Evolutionary conservation across 2,113 vertebrate species (phyloP), one percentile per base, ranked within the genome.

Genomic region (Leucopsar rothschildi): DNA sequence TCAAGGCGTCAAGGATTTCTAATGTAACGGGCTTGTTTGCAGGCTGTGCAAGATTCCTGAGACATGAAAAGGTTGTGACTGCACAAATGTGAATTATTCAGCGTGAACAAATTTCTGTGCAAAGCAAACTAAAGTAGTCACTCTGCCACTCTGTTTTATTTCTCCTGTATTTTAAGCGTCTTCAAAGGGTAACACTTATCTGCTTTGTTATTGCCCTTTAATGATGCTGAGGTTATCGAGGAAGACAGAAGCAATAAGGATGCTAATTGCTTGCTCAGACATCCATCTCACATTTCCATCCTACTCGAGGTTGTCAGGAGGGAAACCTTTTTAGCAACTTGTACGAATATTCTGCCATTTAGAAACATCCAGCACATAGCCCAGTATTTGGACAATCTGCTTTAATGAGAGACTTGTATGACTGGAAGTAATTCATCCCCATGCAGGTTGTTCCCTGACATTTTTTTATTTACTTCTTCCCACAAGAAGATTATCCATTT

Each of bases 61-160:
- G 52, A 35, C 20, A 59, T 57, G 75, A 70, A 77, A 65, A 79
- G 27, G 82, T 92, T 82, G 82, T 73, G 47, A 37, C 56, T 70
- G 87, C 56, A 77, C 31, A 63, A 83, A 63, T 63, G 64, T 70
- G 79, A 77, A 90, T 90, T 90, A 90, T 90, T 83, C 79, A 83
- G 79, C 55, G 79, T 77, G 83, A 70, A 93, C 76, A 75, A 89
- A 79, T 93, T 95, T 92, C 83, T 94, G 84, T 31, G 31, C 60
- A 93, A 96, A 96, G 77, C 66, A 97, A 97, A 95, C 63, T 60
- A 57, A 90, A 94, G 95, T 85, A 97, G 94, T 95, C 63, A 76
- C 25, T 93, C 35, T n/a, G 40, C 70, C 90, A 70, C 55, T 81
- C 37, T 91, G 40, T 40, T 66, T 39, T 61, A 60, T 68, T 82